Conservation (phyloP, 2,888 invertebrate species). For the Heliconius cydno region DNA sequence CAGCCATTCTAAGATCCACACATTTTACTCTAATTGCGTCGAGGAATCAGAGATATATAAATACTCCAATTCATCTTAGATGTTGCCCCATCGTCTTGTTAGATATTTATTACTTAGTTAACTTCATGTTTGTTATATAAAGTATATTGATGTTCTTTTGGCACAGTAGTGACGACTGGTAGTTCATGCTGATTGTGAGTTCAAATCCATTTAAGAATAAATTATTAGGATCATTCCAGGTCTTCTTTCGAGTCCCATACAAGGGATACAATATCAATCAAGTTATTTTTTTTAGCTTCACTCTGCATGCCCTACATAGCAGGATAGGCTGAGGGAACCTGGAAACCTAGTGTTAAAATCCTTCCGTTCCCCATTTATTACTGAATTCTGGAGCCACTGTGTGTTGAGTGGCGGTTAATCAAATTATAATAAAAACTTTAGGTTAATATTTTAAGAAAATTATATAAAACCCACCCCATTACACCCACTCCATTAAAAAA, state of each 20-base stretch:
- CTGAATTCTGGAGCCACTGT: too few species aligned
- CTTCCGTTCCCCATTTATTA: too few species aligned
- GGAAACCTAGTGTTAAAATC: too few species aligned
- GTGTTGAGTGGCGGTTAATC: too few species aligned
- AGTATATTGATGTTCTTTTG: neutral
- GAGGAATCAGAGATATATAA: slow-evolving; percentile 13
- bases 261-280: neutral
- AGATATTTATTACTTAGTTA: slow-evolving; percentile 23
- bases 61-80: slow-evolving; percentile 21
- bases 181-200: neutral
- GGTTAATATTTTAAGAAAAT: neutral
- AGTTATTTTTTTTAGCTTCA: too few species aligned
- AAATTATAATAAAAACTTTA: neutral
- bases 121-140: slow-evolving; percentile 14
- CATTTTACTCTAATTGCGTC: slow-evolving; percentile 27
- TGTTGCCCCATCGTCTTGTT: slow-evolving; percentile 17
- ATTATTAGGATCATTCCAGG: too few species aligned
- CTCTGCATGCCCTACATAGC: too few species aligned
- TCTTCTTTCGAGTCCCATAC: neutral
- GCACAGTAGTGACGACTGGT: neutral
- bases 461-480: neutral
- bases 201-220: too few species aligned
- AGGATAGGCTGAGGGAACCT: too few species aligned
- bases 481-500: neutral
- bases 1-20: neutral